A percentile compares a stretch with the other conserved stretches of the same genome.
Evolutionary conservation across 2,888 invertebrate species (phyloP).

Genomic region (Cheilosia vulpina): DNA sequence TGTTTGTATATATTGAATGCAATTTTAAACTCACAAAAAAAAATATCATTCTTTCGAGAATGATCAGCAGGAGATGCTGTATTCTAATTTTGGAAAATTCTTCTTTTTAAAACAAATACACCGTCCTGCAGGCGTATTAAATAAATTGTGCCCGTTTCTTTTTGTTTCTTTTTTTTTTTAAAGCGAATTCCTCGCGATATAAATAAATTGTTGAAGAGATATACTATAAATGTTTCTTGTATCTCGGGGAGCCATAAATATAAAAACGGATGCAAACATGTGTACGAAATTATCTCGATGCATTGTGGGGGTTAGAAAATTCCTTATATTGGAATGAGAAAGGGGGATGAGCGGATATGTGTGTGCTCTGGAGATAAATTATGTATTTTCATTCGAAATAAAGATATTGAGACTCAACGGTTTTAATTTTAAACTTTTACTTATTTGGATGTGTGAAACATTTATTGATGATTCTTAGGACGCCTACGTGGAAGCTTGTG

Average conservation of each 20-base stretch:
- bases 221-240: conserved; percentile 7
- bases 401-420: background rate
- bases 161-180: conserved; percentile 10
- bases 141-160: background rate
- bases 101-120: conserved; percentile 19
- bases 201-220: conserved; percentile 56
- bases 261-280: conserved; percentile 47
- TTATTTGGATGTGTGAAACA: too few relatives aligned
- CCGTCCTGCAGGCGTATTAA: conserved; percentile 11
- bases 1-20: conserved; percentile 20
- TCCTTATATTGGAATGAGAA: background rate
- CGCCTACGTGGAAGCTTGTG: too few relatives aligned
- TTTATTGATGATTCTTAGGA: too few relatives aligned
- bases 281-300: conserved; percentile 35
- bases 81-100: conserved; percentile 64
- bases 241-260: conserved; percentile 31
- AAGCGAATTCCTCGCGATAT: conserved; percentile 42
- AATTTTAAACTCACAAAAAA: conserved; percentile 36
- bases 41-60: conserved; percentile 52
- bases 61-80: conserved; percentile 61
- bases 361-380: background rate
- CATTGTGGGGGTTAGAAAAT: conserved; percentile 54
- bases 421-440: background rate
- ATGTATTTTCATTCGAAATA: conserved; percentile 8
- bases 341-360: conserved; percentile 13